These are phyloP conservation scores for Gallirallus australis DNA, from an alignment of 2,797 vertebrate genomes.

Conservation along the genomic window DNA sequence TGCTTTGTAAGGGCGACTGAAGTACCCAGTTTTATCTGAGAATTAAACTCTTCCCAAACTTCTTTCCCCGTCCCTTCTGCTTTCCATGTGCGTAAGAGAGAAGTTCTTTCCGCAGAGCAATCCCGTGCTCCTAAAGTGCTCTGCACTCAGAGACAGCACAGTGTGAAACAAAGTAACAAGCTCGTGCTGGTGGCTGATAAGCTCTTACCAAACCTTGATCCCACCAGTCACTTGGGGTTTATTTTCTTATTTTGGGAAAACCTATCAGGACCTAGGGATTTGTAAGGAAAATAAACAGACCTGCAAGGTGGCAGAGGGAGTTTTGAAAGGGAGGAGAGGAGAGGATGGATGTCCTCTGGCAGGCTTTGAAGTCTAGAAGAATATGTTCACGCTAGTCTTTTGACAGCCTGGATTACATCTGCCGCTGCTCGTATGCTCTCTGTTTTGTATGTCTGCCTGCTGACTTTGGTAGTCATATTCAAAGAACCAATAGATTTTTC, in stretches of 20 bases:
- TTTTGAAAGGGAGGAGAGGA: background rate
- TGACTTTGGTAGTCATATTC: background rate
- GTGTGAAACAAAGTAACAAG: background rate
- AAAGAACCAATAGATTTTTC: background rate
- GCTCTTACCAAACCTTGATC: background rate
- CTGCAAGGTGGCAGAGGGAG: background rate
- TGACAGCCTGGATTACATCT: constrained; percentile 1
- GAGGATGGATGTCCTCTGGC: background rate
- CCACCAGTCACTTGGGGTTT: background rate
- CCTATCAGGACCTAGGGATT: background rate
- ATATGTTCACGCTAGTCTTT: background rate
- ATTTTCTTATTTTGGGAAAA: background rate
- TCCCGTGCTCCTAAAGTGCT: background rate
- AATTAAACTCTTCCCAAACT: background rate
- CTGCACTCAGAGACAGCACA: background rate
- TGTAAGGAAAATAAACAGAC: background rate
- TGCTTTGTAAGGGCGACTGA: background rate
- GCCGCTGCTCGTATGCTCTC: constrained; percentile 9
- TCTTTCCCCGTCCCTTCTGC: background rate
- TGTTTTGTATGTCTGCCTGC: background rate
- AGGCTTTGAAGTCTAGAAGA: background rate
- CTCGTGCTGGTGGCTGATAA: background rate
- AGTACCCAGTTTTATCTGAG: background rate
- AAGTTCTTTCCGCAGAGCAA: background rate
- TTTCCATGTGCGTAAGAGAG: background rate